Percentiles rank a stretch among this genome's conserved stretches.
Evolutionary conservation across 2,113 vertebrate genomes (phyloP).

Genomic region (Salvelinus sp.): DNA sequence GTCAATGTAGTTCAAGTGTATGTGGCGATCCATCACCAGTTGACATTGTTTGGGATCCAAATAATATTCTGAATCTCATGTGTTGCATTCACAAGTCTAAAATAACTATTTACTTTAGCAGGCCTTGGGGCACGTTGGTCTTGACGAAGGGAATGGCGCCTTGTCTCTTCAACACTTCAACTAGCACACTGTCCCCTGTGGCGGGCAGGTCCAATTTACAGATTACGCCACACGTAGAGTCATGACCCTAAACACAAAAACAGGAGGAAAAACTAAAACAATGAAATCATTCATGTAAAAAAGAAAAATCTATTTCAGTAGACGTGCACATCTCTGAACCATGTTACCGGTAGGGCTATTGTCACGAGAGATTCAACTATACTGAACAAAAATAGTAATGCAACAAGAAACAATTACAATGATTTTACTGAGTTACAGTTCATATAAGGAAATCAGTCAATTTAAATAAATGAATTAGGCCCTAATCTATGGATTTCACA

Average conservation of each 20-base stretch:
- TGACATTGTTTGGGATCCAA: not conserved
- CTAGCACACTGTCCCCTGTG: constrained; percentile 79
- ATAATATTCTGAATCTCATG: not conserved
- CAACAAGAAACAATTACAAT: too few species aligned
- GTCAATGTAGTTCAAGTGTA: too few species aligned
- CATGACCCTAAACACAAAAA: constrained; percentile 72
- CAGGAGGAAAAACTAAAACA: not conserved
- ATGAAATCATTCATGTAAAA: not conserved
- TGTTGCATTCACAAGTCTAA: not conserved
- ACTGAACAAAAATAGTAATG: too few species aligned
- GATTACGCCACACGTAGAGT: constrained; percentile 78
- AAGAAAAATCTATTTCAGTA: too few species aligned
- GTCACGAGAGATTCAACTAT: too few species aligned
- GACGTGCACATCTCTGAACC: too few species aligned
- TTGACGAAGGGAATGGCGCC: constrained; percentile 92
- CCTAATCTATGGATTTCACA: too few species aligned
- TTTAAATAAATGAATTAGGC: too few species aligned
- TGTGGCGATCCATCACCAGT: too few species aligned
- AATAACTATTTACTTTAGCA: constrained; percentile 75
- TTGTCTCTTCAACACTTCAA: constrained; percentile 86
- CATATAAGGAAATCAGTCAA: too few species aligned
- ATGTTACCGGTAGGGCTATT: too few species aligned
- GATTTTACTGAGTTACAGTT: too few species aligned
- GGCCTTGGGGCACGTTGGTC: constrained; percentile 88
- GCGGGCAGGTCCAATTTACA: constrained; percentile 71